Percentiles rank a stretch among this genome's conserved stretches.
Evolutionary conservation across 2,797 vertebrate species (phyloP).

Genomic region (Rhincodon typus): DNA sequence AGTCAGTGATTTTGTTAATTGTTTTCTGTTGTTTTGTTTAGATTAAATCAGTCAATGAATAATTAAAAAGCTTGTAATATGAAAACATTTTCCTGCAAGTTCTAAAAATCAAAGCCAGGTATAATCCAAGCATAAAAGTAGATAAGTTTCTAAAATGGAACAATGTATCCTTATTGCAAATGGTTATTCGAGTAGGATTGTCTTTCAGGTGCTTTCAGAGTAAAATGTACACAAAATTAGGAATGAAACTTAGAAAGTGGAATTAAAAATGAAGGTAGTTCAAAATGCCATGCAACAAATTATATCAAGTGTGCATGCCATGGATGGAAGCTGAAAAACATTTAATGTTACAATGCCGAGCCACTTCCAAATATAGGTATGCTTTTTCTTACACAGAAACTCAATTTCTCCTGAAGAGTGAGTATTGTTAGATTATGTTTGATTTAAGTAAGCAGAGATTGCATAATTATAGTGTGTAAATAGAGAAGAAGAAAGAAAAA

Average conservation of each 20-base stretch:
- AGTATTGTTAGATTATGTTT: background rate
- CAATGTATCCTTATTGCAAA: background rate
- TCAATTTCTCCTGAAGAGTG: background rate
- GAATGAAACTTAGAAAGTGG: background rate
- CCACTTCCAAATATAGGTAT: too few relatives aligned
- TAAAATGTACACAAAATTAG: background rate
- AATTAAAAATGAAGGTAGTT: background rate
- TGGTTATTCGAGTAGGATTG: background rate
- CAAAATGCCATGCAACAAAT: background rate
- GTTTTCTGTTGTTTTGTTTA: slow-evolving; percentile 21
- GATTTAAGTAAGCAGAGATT: background rate
- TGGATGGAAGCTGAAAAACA: background rate
- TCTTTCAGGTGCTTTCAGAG: background rate
- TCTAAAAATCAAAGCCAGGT: background rate
- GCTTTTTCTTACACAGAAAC: background rate
- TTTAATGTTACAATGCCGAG: background rate
- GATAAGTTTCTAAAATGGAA: background rate
- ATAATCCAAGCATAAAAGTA: background rate
- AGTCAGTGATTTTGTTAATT: background rate
- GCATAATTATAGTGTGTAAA: background rate
- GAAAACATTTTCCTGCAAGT: background rate
- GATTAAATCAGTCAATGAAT: slow-evolving; percentile 30
- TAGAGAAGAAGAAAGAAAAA: background rate
- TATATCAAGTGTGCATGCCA: background rate
- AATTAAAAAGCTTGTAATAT: background rate